Evolutionary conservation across 2,888 invertebrate genomes (phyloP), one percentile per base, ranked within the genome.

Genomic region (Furcula furcula): DNA sequence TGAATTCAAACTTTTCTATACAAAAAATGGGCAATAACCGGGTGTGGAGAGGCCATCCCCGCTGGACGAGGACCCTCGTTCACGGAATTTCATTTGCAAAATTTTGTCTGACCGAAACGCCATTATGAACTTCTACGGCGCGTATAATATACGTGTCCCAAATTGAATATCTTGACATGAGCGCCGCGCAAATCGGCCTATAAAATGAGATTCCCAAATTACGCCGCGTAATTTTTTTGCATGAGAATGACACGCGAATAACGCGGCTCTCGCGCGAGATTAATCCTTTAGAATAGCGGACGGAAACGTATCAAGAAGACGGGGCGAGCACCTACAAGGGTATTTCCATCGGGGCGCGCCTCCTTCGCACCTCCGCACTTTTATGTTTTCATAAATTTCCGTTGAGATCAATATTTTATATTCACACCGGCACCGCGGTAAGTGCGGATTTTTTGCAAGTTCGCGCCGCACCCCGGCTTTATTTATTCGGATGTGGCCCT

Each of bases 321-420:
- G 55, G 55, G 56, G 45, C 51, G 47, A 59, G 54, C 46, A 46
- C 46, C 51, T 65, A 76, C 78, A 73, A 57, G 74, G 61, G 66
- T 77, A 73, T 77, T 78, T 76, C 2, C 13, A 11, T 25, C 23
- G 4, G 2, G 36, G 41, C 44, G 49, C 2, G 10, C n/a, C 28
- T 42, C 48, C 58, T 75, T 74, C 75, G 64, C 80, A 80, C 77
- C 79, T 79, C 60, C 64, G 61, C 69, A 64, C 78, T 85, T 83
- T 83, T 84, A 84, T 78, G 80, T 83, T 85, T 86, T 84, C 83
- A 85, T 83, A 86, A 83, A 85, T 85, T 82, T 76, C 68, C 76
- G 65, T 66, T 53, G 71, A 72, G 83, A 86, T 87, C 87, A 82
- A 86, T 86, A 82, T 84, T 84, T 83, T 80, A 85, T 82, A 81